Base-by-base conservation (phyloP, 2,797 vertebrate species). In the Heliangelus exortis region DNA sequence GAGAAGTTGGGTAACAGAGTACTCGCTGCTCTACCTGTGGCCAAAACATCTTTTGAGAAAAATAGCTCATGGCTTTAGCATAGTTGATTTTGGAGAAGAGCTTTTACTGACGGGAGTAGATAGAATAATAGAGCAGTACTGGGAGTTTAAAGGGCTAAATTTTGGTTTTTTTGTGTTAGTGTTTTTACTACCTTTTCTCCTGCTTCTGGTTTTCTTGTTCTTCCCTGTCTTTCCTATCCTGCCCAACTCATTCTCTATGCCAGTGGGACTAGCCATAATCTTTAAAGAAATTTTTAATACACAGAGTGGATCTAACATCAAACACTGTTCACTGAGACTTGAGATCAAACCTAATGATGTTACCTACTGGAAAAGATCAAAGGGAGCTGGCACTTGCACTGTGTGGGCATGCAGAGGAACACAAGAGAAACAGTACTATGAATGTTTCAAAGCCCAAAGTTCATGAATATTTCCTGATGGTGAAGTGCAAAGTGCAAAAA, bases 241-340 rank as follows among this genome's bases (percentile, higher is more conserved):
- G 9, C 89, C 22, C 12, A 87, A 28, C 74, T 91, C 18, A 33
- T 89, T 83, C 53, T 48, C 41, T 74, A 57, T 83, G 76, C 79
- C 53, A n/a, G 33, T 65, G 92, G 89, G 91, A 92, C 89, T 95
- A 91, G 33, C 61, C 45, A 33, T 71, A 77, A 67, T 74, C 63
- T 92, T 84, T 87, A 72, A 92, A 54, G 68, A 85, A 93, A 47
- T 73, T 66, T 94, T 87, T 62, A 79, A 66, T 69, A 62, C 23
- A 54, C 0, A 0, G 26, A 66, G 34, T 81, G 31, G 48, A 59
- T 83, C 71, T 84, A 73, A 83, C 84, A 71, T 76, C 63, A 93
- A 89, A 87, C 88, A 83, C 29, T 34, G 31, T 57, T 91, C 53
- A 29, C 25, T 84, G 91, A 80, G 57, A 47, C 33, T 69, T 76